A percentile compares a stretch with the other conserved stretches of the same genome.
Evolutionary conservation across 1,140 invertebrate species (phyloP).

Genomic region (Brevipalpus yothersi): DNA sequence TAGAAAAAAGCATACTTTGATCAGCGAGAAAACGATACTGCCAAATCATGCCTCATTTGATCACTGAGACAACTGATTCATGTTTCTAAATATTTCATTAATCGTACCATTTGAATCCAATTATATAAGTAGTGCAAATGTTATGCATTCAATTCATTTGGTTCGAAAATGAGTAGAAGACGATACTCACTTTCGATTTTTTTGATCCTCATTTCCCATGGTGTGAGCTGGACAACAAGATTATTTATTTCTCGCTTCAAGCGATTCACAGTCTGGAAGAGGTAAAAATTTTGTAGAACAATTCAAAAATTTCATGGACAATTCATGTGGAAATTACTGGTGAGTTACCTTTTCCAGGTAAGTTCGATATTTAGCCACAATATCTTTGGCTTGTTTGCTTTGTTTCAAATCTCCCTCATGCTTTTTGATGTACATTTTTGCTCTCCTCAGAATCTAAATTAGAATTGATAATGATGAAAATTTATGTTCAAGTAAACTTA

Average conservation of each 20-base stretch:
- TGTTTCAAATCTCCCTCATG: slow-evolving; percentile 77
- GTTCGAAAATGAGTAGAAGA: too few relatives aligned
- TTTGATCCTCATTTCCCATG: slow-evolving; percentile 86
- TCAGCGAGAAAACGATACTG: too few relatives aligned
- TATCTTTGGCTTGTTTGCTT: slow-evolving; percentile 52
- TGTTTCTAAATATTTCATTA: too few relatives aligned
- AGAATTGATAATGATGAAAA: background rate
- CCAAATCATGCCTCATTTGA: too few relatives aligned
- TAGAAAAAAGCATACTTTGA: too few relatives aligned
- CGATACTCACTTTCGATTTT: slow-evolving; percentile 70
- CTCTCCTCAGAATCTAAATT: slow-evolving; percentile 27
- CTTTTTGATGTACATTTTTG: slow-evolving; percentile 56
- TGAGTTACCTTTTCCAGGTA: slow-evolving; percentile 8
- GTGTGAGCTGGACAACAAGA: slow-evolving; percentile 54
- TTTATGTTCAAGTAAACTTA: background rate
- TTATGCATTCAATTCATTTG: too few relatives aligned
- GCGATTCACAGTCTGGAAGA: slow-evolving; percentile 44
- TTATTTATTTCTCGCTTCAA: slow-evolving; percentile 57
- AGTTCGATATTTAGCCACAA: slow-evolving; percentile 35
- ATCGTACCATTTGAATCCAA: background rate
- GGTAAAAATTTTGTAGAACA: background rate
- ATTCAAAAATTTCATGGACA: background rate
- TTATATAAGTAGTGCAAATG: too few relatives aligned
- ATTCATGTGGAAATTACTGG: background rate
- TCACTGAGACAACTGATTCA: too few relatives aligned